A percentile compares a stretch with the other conserved stretches of the same genome.
Conservation (phyloP, 2,888 invertebrate species). For the Patella pellucida region DNA sequence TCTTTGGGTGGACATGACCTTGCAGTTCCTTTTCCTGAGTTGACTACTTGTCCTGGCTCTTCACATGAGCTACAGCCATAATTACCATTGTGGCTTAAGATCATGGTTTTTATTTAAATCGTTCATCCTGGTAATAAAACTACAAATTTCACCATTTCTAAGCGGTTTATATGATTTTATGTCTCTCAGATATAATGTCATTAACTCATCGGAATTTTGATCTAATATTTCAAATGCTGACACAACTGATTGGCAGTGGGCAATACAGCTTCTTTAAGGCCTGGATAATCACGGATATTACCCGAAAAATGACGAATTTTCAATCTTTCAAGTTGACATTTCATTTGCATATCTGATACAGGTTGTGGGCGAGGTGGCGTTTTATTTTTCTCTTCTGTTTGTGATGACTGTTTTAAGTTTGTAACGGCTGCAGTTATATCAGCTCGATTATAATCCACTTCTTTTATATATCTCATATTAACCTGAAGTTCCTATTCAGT, state of each 20-base stretch:
- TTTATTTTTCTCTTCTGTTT: neutral
- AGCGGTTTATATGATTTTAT: neutral
- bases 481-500: neutral
- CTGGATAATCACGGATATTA: neutral
- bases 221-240: neutral
- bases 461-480: neutral
- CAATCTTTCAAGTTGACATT: constrained; percentile 4
- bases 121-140: neutral
- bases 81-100: neutral
- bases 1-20: too few relatives aligned
- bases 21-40: too few relatives aligned
- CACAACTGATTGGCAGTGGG: too few relatives aligned
- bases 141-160: neutral
- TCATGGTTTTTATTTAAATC: neutral
- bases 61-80: too few relatives aligned
- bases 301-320: too few relatives aligned
- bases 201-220: neutral
- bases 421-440: neutral
- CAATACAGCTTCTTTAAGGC: too few relatives aligned
- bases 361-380: neutral
- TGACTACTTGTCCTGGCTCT: too few relatives aligned
- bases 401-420: too few relatives aligned
- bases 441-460: neutral
- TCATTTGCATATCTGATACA: neutral
- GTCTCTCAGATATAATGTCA: neutral